Base-by-base conservation (phyloP, 2,113 vertebrate genomes). In the Lycocorax pyrrhopterus region DNA sequence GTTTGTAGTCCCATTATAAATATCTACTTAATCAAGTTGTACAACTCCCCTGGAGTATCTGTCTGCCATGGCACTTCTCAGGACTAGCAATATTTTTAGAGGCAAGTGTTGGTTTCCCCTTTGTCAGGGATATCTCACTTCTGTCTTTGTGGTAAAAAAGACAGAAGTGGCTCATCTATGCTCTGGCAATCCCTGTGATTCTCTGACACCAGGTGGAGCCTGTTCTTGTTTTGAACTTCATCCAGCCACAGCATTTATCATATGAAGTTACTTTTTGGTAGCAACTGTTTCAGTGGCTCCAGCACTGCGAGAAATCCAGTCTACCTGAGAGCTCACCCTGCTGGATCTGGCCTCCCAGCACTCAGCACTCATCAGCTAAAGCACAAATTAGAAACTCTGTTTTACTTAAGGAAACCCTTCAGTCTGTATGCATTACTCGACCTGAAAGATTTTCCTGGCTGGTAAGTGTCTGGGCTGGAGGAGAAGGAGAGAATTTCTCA, bases 391-490 rank as follows among this genome's bases (percentile, higher is more conserved):
- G 37, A 9, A 19, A 25, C 20, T 21, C 5, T 7, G 7, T 32
- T 41, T 29, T 7, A n/a, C 37, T 53, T 23, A 33, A 27, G 33
- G 46, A 77, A 90, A 37, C 27, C 27, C 19, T 43, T 46, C 0
- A 4, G 20, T 53, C 49, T 53, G 58, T n/a, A 7, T 12, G 27
- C 14, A 3, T 7, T 66, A 46, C 55, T 79, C 56, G 46, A 46
- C 13, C 68, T 53, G 37, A 20, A 37, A 51, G 13, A 12, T n/a
- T 51, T 44, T 92, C 35, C 35, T 47, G 10, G 52, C 11, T 47
- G 20, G 5, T 27, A 35, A 58, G 27, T 7, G 47, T 37, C 0
- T 0, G 37, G 27, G 13, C 9, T 1, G 22, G 3, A 16, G 19
- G 16, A 60, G 29, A 19, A 76, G 26, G 39, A 66, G 52, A 67